Percentiles rank a stretch among this genome's conserved stretches.
Conservation (phyloP, 1,140 invertebrate genomes). For the Thaumatotibia leucotreta region DNA sequence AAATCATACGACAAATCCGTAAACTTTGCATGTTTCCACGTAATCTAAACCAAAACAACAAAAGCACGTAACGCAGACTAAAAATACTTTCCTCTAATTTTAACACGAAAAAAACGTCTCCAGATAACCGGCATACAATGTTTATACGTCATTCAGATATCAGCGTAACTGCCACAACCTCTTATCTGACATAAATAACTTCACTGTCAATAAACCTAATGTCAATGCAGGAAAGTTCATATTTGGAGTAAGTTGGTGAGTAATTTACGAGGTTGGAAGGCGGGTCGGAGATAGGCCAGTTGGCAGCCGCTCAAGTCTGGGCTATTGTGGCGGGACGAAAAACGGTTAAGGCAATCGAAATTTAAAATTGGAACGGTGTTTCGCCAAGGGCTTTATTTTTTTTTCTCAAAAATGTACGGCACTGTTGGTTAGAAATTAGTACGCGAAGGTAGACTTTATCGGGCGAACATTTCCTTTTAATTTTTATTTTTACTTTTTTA, state of each 20-base stretch:
- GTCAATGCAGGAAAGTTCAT: background rate
- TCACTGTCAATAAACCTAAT: background rate
- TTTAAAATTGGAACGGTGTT: background rate
- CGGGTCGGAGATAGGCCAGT: background rate
- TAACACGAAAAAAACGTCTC: background rate
- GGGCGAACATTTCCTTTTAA: no score
- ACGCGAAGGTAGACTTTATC: no score
- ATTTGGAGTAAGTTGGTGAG: background rate
- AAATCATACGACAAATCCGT: background rate
- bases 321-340: background rate
- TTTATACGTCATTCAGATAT: background rate
- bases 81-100: background rate
- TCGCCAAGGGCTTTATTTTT: background rate
- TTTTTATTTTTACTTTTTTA: no score
- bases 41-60: background rate
- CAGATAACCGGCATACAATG: background rate
- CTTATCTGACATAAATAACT: background rate
- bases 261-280: background rate
- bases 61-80: background rate
- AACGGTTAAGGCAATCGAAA: background rate
- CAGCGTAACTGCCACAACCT: background rate
- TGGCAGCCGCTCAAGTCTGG: background rate
- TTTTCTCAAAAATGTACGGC: no score
- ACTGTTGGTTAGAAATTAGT: no score
- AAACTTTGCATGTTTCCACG: background rate